Evolutionary conservation across 1,140 invertebrate species (phyloP), one percentile per base, ranked within the genome.

Genomic region (Brachionus koreanus): DNA sequence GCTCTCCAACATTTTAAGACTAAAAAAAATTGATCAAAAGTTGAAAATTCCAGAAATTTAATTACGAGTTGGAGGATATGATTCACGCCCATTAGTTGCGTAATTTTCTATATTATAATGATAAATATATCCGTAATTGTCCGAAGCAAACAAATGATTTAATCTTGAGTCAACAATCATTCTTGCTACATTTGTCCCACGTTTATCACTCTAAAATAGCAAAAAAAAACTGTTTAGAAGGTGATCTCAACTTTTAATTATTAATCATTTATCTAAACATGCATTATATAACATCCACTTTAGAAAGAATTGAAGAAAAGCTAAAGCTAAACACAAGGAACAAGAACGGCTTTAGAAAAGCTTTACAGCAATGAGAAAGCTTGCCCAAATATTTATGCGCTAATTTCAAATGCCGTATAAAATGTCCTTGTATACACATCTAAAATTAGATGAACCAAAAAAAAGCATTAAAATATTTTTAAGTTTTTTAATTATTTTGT

Each of bases 111-210:
- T 86, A 61, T 87, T 84, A 85, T 87, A 89, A 6, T 86, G 83
- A 82, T 85, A 87, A 74, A 89, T 85, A 83, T 87, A 88, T n/a
- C 88, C 88, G 33, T 84, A 83, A 82, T 85, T 88, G 83, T 89
- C 88, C 33, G 85, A 86, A 10, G 85, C 84, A 75, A 85, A 86
- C 57, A 89, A 83, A 23, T 39, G 63, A 19, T 9, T 7, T 9
- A n/a, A 72, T 29, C 23, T 72, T 5, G 46, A 46, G 57, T 82
- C 65, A 35, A 35, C 16, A 37, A 49, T 23, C 63, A 82, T 82
- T 69, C 46, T 57, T 12, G 65, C 72, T 4, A 82, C 23, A 69
- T 35, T 82, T 29, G 42, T 82, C 7, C 52, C 52, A n/a, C 37
- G 46, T 69, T 82, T 43, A 49, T 69, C 49, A 57, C 29, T 79